Percentiles rank a stretch among this genome's conserved stretches.
phyloP scores from a whole-genome alignment of 2,113 vertebrate genomes.

The Platycercus adscitus region DNA sequence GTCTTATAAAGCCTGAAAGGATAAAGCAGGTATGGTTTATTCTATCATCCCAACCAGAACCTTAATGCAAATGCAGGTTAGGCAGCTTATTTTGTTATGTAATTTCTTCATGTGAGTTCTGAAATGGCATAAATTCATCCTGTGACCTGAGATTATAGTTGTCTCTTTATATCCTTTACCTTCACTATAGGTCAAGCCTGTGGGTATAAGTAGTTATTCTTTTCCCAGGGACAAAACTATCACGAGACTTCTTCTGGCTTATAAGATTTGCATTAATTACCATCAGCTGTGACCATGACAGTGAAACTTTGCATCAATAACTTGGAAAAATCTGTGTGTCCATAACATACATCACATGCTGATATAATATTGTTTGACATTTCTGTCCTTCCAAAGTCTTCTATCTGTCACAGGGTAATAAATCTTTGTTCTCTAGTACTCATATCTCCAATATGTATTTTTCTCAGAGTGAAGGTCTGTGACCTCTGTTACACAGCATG shows the following conservation, averaged over 20 bases:
- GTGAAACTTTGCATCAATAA: not conserved
- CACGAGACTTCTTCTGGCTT: not conserved
- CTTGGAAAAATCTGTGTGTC: not conserved
- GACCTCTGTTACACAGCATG: not conserved
- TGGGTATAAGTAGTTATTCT: not conserved
- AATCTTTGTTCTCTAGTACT: not conserved
- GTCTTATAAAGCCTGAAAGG: not conserved
- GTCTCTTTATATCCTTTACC: not conserved
- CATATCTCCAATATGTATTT: not conserved
- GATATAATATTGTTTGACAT: not conserved
- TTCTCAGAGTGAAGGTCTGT: not conserved
- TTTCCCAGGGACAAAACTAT: not conserved
- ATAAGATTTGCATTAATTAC: constrained; percentile 18
- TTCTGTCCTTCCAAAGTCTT: not conserved
- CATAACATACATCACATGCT: not conserved
- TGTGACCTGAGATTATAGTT: not conserved
- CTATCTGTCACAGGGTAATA: not conserved
- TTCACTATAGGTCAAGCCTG: not conserved
- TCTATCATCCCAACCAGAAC: not conserved
- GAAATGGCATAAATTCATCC: not conserved
- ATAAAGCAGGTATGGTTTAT: not conserved
- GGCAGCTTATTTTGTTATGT: not conserved
- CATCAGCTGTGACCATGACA: not conserved
- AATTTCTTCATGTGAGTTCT: not conserved
- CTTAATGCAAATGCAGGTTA: not conserved